Conservation (phyloP, 92 coral and sea anemone genomes). For the Parazoanthus atlanticus region DNA sequence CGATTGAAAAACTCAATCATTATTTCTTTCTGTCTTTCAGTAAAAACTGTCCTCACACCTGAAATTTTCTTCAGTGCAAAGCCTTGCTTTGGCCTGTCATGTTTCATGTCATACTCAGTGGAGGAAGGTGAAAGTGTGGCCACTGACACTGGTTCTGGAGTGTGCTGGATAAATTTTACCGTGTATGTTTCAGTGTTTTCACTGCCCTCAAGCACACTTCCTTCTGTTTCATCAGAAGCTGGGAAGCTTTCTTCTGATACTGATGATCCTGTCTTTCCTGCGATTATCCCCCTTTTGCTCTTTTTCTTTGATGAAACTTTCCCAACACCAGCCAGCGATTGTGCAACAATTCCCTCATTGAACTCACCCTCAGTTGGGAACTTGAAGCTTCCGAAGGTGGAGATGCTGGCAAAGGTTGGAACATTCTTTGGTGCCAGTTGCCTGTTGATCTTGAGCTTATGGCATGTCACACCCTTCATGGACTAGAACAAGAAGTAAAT, state of each 20-base stretch:
- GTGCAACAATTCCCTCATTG: conserved; percentile 14
- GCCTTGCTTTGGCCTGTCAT: conserved; percentile 17
- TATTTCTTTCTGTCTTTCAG: conserved; percentile 44
- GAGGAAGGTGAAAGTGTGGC: background rate
- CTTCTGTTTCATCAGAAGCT: background rate
- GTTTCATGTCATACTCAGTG: background rate
- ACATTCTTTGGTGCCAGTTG: too few relatives aligned
- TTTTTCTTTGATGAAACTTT: background rate
- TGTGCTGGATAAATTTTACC: conserved; percentile 43
- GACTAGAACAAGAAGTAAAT: too few relatives aligned
- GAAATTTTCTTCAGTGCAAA: conserved; percentile 46
- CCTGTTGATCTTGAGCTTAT: too few relatives aligned
- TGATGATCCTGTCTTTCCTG: conserved; percentile 6
- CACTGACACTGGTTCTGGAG: conserved; percentile 27
- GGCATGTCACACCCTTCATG: too few relatives aligned
- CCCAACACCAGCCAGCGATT: conserved; percentile 17
- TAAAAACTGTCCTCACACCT: conserved; percentile 37
- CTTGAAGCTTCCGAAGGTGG: background rate
- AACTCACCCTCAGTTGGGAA: conserved; percentile 3
- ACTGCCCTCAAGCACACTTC: conserved; percentile 30
- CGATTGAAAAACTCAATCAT: conserved; percentile 55
- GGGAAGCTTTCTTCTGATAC: background rate
- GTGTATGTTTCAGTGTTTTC: conserved; percentile 27
- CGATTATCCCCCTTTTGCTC: background rate
- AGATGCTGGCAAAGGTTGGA: too few relatives aligned